Evolutionary conservation across 2,113 vertebrate species (phyloP).

Genomic region (Vidua chalybeata): DNA sequence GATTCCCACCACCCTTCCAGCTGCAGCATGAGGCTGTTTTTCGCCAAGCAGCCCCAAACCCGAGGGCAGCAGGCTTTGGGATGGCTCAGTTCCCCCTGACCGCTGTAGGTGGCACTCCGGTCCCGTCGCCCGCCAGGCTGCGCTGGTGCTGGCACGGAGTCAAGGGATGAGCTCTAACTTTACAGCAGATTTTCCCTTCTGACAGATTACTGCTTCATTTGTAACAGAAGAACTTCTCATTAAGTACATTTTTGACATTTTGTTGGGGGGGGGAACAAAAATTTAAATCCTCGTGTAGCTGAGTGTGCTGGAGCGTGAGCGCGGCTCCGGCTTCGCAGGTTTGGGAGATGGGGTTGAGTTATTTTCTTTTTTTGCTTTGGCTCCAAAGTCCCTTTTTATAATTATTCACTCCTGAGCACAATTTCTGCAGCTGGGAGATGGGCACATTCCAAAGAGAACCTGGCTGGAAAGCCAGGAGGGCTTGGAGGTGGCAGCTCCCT

Average conservation of each 20-base stretch:
- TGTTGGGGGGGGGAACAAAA: background rate
- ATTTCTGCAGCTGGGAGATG: background rate
- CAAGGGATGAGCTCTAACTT: conserved; percentile 30
- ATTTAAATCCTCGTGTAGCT: background rate
- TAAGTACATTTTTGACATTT: conserved; percentile 58
- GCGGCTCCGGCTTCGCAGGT: accelerated
- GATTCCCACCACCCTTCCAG: background rate
- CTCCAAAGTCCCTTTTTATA: background rate
- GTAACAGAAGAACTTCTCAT: conserved; percentile 48
- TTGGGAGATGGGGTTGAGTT: background rate
- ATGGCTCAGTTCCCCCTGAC: background rate
- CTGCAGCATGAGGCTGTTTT: background rate
- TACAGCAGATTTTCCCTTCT: conserved; percentile 48
- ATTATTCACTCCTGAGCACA: background rate
- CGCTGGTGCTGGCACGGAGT: background rate
- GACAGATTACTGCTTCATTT: conserved; percentile 56
- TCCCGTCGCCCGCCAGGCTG: background rate
- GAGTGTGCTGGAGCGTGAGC: background rate
- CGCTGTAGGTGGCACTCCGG: conserved; percentile 50
- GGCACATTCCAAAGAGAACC: background rate
- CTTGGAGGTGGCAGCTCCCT: background rate
- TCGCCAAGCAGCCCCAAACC: background rate
- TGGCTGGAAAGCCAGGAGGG: background rate
- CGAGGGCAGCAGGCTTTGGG: background rate
- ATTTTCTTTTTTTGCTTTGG: background rate